Conservation (phyloP, 2,797 vertebrate genomes). For the Spatula clypeata region DNA sequence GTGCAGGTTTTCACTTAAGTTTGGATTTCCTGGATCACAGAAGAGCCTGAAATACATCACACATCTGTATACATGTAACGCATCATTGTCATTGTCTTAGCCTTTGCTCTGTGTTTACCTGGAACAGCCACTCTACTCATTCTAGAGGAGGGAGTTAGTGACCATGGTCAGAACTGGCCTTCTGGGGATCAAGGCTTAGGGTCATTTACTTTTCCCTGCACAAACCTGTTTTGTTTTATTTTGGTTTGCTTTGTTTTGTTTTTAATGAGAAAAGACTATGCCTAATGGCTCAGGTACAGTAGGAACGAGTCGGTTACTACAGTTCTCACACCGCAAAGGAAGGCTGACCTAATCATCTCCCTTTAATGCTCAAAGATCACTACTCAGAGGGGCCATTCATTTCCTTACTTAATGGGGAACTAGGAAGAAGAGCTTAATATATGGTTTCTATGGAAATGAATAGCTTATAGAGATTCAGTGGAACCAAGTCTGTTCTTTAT, state of each 20-base stretch:
- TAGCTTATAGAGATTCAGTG: neutral
- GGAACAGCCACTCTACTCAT: neutral
- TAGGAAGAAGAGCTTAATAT: neutral
- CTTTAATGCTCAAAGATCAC: neutral
- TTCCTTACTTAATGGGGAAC: neutral
- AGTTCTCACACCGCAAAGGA: neutral
- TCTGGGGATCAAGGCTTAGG: neutral
- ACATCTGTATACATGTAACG: neutral
- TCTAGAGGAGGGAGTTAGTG: neutral
- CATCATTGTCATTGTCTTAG: neutral
- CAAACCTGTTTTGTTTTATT: too few species aligned
- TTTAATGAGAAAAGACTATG: neutral
- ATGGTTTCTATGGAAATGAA: neutral
- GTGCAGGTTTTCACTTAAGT: neutral
- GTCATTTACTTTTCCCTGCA: neutral
- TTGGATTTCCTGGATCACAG: neutral
- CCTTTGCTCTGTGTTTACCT: neutral
- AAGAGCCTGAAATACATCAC: neutral
- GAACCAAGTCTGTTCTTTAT: neutral
- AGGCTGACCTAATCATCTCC: neutral
- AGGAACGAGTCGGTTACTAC: neutral
- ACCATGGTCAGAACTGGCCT: neutral
- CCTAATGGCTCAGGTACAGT: neutral
- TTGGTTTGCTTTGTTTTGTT: neutral
- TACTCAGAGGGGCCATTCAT: neutral